Base-by-base conservation (phyloP, 2,888 invertebrate genomes). In the Ptychoptera albimana region DNA sequence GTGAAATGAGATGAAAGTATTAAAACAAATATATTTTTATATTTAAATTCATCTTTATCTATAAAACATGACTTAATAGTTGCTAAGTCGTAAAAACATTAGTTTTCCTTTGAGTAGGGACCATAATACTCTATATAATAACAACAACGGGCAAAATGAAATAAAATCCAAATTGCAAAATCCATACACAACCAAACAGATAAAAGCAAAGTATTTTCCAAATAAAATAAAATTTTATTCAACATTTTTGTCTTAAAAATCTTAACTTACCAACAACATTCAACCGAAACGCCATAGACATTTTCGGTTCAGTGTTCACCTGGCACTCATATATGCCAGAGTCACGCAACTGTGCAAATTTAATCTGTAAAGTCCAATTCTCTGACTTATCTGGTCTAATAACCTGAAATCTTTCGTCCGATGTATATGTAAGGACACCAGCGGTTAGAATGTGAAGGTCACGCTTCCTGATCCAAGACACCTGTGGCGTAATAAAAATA, bases 341-440 rank as follows among this genome's bases (percentile, higher is more conserved):
- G 67, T 88, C 87, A 55, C 85, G 71, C 54, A 81, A 73, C 64
- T 85, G 85, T 7, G 87, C 83, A 56, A 82, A 84, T 67, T 85
- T 86, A 58, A 88, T 83, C 67, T 86, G 86, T 46, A 88, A 69
- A 50, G 85, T 86, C 87, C 87, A 88, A 67, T 87, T 87, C 60
- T 86, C 83, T 38, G 84, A 82, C 63, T 83, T 83, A 65, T 86
- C 85, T 39, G 61, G 57, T 47, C 59, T 57, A 43, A 58, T 60
- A 50, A 63, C 63, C 63, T 63, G 30, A 9, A 47, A 34, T 23
- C 87, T 73, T 60, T 86, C 82, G 65, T 88, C 88, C 46, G 85
- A 84, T 47, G 87, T 87, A 65, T 88, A 88, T 45, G 86, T 85
- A 54, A 82, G 70, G 58, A 84, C 82, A 39, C 86, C 87, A 8